phyloP scores from a whole-genome alignment of 2,888 invertebrate species.

The Eupithecia pulchellata region DNA sequence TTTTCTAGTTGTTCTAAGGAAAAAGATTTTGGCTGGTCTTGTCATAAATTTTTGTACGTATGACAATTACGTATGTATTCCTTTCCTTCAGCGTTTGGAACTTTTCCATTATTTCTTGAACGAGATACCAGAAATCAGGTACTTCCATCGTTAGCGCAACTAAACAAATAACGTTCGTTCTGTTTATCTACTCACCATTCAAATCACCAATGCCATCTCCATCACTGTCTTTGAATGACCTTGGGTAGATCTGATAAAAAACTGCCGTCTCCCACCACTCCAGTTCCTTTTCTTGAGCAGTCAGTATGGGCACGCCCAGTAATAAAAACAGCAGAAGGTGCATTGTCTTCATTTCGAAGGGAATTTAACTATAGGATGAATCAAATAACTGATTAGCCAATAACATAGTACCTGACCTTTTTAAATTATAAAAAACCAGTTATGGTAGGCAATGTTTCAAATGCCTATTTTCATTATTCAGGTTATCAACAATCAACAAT shows the following conservation, averaged over 20 bases:
- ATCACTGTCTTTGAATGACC: constrained; percentile 92
- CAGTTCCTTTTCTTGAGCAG: constrained; percentile 55
- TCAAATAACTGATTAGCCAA: neutral
- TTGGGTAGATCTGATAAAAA: constrained; percentile 92
- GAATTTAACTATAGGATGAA: constrained; percentile 5
- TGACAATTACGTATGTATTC: no score
- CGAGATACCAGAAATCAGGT: neutral
- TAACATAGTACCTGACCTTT: neutral
- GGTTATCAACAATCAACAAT: neutral
- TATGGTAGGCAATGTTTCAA: neutral
- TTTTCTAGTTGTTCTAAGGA: no score
- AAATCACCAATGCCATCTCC: constrained; percentile 90
- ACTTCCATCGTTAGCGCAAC: neutral
- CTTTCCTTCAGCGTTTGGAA: neutral
- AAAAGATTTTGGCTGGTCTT: no score
- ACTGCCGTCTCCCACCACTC: constrained; percentile 92
- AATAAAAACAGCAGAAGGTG: constrained; percentile 57
- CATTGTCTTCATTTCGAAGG: constrained; percentile 44
- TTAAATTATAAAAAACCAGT: neutral
- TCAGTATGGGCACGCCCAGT: constrained; percentile 45
- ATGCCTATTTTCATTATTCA: neutral
- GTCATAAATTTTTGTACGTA: no score
- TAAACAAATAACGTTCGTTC: neutral
- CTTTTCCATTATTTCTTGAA: neutral
- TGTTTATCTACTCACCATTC: constrained; percentile 68